Conservation (phyloP, 2,888 invertebrate species). For the Drosophila longiperda region DNA sequence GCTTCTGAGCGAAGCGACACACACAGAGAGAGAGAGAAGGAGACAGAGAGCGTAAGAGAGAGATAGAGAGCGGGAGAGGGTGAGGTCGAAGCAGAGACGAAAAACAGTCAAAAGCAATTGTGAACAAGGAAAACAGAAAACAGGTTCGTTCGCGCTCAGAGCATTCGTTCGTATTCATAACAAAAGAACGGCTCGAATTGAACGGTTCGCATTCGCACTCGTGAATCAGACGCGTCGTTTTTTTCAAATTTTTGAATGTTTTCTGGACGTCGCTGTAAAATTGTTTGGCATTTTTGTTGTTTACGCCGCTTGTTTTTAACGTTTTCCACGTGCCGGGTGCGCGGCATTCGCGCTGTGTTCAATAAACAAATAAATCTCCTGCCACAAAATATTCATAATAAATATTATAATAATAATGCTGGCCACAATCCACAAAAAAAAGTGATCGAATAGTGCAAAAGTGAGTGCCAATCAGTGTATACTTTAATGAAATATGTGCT, state of each 20-base stretch:
- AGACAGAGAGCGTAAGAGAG: constrained; percentile 20
- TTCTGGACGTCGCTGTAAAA: constrained; percentile 39
- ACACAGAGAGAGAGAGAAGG: constrained; percentile 13
- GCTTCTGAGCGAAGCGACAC: constrained; percentile 30
- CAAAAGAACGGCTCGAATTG: constrained; percentile 85
- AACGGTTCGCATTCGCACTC: constrained; percentile 83
- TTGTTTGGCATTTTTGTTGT: constrained; percentile 45
- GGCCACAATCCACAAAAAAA: constrained; percentile 24
- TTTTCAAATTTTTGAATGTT: constrained; percentile 55
- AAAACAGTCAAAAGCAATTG: constrained; percentile 28
- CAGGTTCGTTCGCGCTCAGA: constrained; percentile 81
- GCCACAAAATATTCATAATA: constrained; percentile 11
- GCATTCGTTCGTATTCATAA: constrained; percentile 81
- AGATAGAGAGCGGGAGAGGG: constrained; percentile 16
- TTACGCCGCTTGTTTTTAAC: constrained; percentile 33
- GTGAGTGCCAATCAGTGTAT: constrained; percentile 52
- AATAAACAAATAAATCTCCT: constrained; percentile 47
- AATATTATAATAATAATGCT: constrained; percentile 37
- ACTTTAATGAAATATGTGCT: constrained; percentile 51
- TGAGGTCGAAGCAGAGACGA: constrained; percentile 11
- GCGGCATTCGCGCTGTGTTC: constrained; percentile 60
- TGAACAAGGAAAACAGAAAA: constrained; percentile 56
- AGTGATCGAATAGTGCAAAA: constrained; percentile 49
- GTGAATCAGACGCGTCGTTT: constrained; percentile 54
- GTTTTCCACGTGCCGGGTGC: constrained; percentile 53